Conservation (phyloP, 2,888 invertebrate species). For the Drosophila crucigera region DNA sequence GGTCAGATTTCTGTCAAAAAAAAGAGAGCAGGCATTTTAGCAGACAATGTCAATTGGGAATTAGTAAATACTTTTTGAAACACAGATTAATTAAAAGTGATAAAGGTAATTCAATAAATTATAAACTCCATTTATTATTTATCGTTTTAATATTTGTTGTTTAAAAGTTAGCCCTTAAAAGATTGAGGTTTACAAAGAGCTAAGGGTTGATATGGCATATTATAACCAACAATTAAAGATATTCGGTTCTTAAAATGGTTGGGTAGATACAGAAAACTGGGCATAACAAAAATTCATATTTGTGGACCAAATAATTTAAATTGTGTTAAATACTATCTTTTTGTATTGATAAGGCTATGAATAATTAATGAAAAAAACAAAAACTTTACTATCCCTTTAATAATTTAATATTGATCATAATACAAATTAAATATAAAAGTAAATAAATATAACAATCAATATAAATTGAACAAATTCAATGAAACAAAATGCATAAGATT, state of each 20-base stretch:
- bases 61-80: too few relatives aligned
- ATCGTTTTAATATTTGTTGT: too few relatives aligned
- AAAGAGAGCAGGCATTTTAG: not conserved
- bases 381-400: not conserved
- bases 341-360: not conserved
- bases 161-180: too few relatives aligned
- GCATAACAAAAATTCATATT: not conserved
- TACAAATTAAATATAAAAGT: too few relatives aligned
- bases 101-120: too few relatives aligned
- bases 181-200: too few relatives aligned
- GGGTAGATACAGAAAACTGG: too few relatives aligned
- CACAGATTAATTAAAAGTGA: too few relatives aligned
- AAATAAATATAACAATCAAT: not conserved
- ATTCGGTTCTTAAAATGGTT: not conserved
- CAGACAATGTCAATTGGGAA: not conserved
- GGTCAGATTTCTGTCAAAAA: slow-evolving; percentile 86
- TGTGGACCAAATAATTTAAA: not conserved
- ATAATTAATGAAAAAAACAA: not conserved
- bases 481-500: not conserved
- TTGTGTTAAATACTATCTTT: not conserved
- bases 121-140: too few relatives aligned
- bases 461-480: not conserved
- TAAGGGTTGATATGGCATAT: not conserved
- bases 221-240: not conserved
- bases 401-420: not conserved